Evolutionary conservation across 1,140 invertebrate species (phyloP).

Genomic region (Doryteuthis pealeii): DNA sequence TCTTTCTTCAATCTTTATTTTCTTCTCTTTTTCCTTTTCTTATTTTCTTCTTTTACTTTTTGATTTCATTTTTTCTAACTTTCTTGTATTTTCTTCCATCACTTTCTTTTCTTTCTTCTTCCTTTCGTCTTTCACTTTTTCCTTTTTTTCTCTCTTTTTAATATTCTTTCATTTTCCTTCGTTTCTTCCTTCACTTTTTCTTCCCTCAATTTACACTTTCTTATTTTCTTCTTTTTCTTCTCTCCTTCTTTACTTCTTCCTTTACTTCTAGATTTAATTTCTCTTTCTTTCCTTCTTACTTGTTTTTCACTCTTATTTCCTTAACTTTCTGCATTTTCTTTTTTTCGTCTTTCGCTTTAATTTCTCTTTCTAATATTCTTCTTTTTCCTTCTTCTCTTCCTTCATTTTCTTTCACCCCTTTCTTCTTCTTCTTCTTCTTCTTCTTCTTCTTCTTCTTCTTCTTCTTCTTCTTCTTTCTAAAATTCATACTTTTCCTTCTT

Average conservation of each 20-base stretch:
- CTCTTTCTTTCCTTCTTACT: background rate
- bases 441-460: too few relatives aligned
- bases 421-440: too few relatives aligned
- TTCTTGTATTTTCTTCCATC: background rate
- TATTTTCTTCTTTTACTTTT: background rate
- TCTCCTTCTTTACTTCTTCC: background rate
- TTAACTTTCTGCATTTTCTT: background rate
- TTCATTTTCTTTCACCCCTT: background rate
- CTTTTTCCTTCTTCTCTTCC: background rate
- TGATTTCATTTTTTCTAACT: background rate
- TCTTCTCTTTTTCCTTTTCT: background rate
- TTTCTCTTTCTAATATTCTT: background rate
- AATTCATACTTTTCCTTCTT: too few relatives aligned
- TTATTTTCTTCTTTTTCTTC: background rate
- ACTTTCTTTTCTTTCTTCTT: background rate
- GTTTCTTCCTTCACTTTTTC: background rate
- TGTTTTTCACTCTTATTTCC: constrained; percentile 1
- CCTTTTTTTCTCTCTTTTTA: background rate
- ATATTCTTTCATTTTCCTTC: background rate
- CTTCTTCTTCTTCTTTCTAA: too few relatives aligned
- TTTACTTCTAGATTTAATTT: background rate
- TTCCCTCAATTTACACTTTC: background rate
- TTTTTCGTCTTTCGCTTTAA: constrained; percentile 9
- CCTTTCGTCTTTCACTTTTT: background rate
- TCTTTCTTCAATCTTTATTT: background rate